These are phyloP conservation scores for Lithobates sylvaticus DNA, from an alignment of 2,797 vertebrate genomes.

Conservation along the genomic window DNA sequence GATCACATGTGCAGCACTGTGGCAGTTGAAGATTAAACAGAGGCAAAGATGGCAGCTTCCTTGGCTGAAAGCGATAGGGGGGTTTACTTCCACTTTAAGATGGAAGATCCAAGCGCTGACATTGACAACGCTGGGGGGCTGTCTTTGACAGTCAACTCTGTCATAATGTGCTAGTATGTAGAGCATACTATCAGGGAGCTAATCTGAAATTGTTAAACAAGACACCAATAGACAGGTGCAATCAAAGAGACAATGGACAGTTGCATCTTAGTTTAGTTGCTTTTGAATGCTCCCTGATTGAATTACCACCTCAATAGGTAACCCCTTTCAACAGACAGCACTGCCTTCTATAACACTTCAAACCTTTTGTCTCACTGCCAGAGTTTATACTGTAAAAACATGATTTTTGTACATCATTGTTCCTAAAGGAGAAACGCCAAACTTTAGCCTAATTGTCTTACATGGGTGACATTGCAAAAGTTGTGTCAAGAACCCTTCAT, in stretches of 20 bases:
- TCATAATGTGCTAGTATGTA: no score
- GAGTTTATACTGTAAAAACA: neutral
- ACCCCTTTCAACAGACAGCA: neutral
- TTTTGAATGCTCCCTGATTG: neutral
- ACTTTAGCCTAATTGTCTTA: neutral
- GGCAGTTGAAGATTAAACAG: no score
- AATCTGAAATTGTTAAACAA: conserved; percentile 5
- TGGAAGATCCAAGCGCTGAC: no score
- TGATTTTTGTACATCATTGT: neutral
- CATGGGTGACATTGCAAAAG: no score
- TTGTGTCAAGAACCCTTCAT: neutral
- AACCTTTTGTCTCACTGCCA: neutral
- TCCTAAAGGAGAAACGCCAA: neutral
- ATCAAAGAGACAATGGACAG: conserved; percentile 28
- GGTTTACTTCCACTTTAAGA: no score
- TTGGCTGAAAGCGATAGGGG: no score
- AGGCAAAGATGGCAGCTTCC: no score
- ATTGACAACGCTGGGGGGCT: no score
- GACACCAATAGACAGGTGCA: neutral
- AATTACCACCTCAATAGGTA: conserved; percentile 39
- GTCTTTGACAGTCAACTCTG: no score
- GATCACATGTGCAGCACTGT: no score
- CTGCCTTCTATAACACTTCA: neutral
- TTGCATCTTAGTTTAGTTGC: neutral
- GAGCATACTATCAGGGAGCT: no score